These are phyloP conservation scores for Enteromius unitaeniatus DNA, from an alignment of 2,797 vertebrate genomes.

Conservation along the genomic window DNA sequence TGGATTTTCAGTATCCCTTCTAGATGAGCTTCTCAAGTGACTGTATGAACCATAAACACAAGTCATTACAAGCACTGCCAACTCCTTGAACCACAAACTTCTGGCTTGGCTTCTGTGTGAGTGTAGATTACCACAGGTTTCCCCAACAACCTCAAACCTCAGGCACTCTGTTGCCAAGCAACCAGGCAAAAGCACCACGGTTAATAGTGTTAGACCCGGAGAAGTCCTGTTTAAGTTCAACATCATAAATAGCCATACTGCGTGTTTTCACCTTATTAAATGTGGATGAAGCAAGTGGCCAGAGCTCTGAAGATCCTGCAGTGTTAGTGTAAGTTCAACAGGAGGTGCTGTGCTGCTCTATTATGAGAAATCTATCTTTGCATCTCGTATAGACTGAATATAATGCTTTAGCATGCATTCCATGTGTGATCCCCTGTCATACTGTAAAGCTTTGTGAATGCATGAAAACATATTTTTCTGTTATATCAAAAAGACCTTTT, in stretches of 20 bases:
- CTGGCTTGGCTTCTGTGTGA: constrained; percentile 13
- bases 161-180: constrained; percentile 46
- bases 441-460: background rate
- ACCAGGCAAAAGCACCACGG: constrained; percentile 15
- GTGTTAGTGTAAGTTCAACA: constrained; percentile 33
- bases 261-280: constrained; percentile 15
- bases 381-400: background rate
- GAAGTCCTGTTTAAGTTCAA: constrained; percentile 22
- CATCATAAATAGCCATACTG: constrained; percentile 13
- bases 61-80: constrained; percentile 31
- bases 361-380: background rate
- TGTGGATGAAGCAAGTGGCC: background rate
- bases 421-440: background rate
- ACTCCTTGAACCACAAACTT: constrained; percentile 27
- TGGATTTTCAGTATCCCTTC: constrained; percentile 16
- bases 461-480: background rate
- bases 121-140: constrained; percentile 44
- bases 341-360: constrained; percentile 36
- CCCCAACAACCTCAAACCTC: constrained; percentile 41
- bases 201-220: constrained; percentile 10
- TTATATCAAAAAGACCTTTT: background rate
- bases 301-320: background rate
- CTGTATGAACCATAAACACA: constrained; percentile 26
- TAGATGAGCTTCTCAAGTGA: constrained; percentile 36
- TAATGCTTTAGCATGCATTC: background rate